phyloP scores from a whole-genome alignment of 2,888 invertebrate genomes.

The Desoria tigrina region DNA sequence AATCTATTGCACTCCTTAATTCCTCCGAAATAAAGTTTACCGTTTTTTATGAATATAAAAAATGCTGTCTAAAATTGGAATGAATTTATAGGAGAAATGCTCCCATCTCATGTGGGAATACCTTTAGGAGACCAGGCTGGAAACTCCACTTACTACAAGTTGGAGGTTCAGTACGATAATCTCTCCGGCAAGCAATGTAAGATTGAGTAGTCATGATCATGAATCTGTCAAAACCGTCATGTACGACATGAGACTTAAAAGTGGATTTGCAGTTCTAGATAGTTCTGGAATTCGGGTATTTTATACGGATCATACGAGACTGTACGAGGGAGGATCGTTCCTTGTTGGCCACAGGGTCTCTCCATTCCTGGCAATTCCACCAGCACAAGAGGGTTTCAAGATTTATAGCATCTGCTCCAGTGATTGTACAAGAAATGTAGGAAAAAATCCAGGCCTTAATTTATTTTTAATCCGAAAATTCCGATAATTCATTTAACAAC shows the following conservation, averaged over 20 bases:
- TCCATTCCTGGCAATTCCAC: constrained; percentile 80
- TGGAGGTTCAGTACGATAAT: constrained; percentile 90
- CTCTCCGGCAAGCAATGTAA: constrained; percentile 53
- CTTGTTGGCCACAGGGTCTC: constrained; percentile 78
- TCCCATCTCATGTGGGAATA: constrained; percentile 75
- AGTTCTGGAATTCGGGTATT: constrained; percentile 78
- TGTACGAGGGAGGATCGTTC: constrained; percentile 77
- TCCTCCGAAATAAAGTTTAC: background rate
- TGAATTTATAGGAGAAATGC: constrained; percentile 68
- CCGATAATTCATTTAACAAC: background rate
- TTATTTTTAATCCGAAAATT: background rate
- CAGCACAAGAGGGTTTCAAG: constrained; percentile 72
- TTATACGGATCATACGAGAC: constrained; percentile 71
- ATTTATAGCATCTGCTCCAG: constrained; percentile 83
- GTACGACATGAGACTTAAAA: background rate
- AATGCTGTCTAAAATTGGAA: constrained; percentile 11
- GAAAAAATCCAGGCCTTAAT: background rate
- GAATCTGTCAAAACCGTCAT: constrained; percentile 1
- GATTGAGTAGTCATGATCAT: background rate
- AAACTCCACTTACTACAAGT: constrained; percentile 74
- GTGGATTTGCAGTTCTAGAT: constrained; percentile 63
- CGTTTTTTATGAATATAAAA: background rate
- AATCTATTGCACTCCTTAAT: constrained; percentile 4
- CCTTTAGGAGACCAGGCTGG: constrained; percentile 70
- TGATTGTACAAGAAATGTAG: constrained; percentile 75